A percentile compares a stretch with the other conserved stretches of the same genome.
These are phyloP conservation scores for Myiothlypis coronata DNA, from an alignment of 2,797 vertebrate genomes.

Conservation along the genomic window DNA sequence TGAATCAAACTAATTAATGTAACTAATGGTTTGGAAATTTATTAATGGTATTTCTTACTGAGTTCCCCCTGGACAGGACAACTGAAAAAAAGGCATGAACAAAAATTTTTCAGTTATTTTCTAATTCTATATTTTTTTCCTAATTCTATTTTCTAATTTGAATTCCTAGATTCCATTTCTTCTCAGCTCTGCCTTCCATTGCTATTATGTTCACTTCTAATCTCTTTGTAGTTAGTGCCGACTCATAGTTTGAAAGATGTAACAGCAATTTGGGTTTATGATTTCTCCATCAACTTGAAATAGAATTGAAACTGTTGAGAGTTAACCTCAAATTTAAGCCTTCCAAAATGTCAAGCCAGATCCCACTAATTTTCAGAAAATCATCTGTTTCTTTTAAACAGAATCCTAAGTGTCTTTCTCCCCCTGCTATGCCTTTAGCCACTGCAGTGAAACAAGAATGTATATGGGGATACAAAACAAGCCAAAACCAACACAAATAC, in stretches of 20 bases:
- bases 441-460: background rate
- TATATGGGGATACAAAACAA: background rate
- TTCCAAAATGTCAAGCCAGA: conserved; percentile 34
- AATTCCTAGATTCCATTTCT: background rate
- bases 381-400: background rate
- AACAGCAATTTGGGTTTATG: conserved; percentile 63
- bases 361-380: conserved; percentile 6
- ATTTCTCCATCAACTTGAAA: conserved; percentile 60
- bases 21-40: background rate
- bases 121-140: background rate
- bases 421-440: background rate
- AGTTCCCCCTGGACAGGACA: background rate
- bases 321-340: background rate
- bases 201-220: conserved; percentile 43
- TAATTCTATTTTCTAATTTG: background rate
- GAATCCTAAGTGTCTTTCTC: background rate
- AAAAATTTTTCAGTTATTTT: background rate
- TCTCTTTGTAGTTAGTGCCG: conserved; percentile 31
- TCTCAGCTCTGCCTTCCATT: background rate
- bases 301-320: conserved; percentile 19
- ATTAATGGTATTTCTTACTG: background rate
- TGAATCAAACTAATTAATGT: background rate
- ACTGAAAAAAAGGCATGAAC: background rate
- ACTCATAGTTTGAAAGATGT: conserved; percentile 50
- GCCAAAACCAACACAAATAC: background rate